A percentile compares a stretch with the other conserved stretches of the same genome.
Evolutionary conservation across 2,797 vertebrate genomes (phyloP).

Genomic region (Tinamus major): DNA sequence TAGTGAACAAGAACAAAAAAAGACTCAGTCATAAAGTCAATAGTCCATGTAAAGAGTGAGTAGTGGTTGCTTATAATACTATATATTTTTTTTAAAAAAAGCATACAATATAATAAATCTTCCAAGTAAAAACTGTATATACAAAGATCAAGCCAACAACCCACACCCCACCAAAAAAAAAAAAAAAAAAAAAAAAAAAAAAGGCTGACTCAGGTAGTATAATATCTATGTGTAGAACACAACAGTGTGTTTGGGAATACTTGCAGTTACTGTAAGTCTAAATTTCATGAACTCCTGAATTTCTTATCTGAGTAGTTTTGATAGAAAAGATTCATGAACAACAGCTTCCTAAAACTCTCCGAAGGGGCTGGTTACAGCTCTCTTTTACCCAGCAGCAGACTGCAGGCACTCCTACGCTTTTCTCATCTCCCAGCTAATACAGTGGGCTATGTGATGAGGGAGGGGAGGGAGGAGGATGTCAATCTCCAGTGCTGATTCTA

Average conservation of each 20-base stretch:
- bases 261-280: not conserved
- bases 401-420: rapidly evolving
- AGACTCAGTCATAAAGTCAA: not conserved
- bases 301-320: not conserved
- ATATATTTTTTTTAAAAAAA: not conserved
- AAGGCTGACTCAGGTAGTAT: not conserved
- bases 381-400: not conserved
- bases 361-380: not conserved
- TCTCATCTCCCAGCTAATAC: rapidly evolving
- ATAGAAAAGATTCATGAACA: not conserved
- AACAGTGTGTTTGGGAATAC: rapidly evolving
- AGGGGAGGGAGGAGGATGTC: not conserved
- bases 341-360: not conserved
- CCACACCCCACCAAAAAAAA: too few relatives aligned
- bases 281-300: not conserved
- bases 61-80: not conserved
- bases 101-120: not conserved
- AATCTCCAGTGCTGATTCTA: not conserved
- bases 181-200: not conserved
- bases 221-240: rapidly evolving
- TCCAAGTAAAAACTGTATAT: not conserved
- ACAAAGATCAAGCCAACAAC: too few relatives aligned
- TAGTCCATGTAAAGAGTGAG: not conserved
- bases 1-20: not conserved
- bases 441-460: not conserved